These are phyloP conservation scores for Enteromius treurensis DNA, from an alignment of 2,797 vertebrate species.

Conservation along the genomic window DNA sequence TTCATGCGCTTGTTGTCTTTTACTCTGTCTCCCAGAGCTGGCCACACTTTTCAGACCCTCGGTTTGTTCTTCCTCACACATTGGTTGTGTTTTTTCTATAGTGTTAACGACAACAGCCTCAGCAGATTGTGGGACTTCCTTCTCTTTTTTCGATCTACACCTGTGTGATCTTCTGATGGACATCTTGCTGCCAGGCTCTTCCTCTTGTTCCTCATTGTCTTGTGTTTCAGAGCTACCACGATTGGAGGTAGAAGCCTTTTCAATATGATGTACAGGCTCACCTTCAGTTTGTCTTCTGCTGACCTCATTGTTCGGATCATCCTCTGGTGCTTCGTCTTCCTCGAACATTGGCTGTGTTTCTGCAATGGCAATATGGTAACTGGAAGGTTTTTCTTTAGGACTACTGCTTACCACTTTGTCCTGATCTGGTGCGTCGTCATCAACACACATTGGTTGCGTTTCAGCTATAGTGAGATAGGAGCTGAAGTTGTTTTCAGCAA, in stretches of 20 bases:
- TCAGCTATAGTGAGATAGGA: conserved; percentile 12
- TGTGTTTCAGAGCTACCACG: background rate
- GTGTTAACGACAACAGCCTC: background rate
- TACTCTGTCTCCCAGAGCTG: background rate
- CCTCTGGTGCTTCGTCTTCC: background rate
- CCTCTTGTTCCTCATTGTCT: conserved; percentile 26
- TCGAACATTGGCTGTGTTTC: conserved; percentile 58
- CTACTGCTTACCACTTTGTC: background rate
- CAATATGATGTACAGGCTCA: background rate
- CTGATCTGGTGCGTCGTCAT: background rate
- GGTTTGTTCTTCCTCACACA: conserved; percentile 9
- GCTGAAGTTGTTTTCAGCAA: background rate
- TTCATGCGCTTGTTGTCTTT: background rate
- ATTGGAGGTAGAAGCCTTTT: background rate
- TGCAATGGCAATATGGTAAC: background rate
- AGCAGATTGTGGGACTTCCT: background rate
- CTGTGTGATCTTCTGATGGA: conserved; percentile 15
- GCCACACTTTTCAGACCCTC: background rate
- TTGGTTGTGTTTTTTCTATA: background rate
- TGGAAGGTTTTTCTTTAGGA: background rate
- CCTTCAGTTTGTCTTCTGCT: background rate
- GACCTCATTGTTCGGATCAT: background rate
- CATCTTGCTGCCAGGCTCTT: background rate
- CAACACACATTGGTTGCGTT: conserved; percentile 43
- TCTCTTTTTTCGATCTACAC: conserved; percentile 10